Conservation (phyloP, 2,797 vertebrate genomes). For the Silurus lanzhouensis region DNA sequence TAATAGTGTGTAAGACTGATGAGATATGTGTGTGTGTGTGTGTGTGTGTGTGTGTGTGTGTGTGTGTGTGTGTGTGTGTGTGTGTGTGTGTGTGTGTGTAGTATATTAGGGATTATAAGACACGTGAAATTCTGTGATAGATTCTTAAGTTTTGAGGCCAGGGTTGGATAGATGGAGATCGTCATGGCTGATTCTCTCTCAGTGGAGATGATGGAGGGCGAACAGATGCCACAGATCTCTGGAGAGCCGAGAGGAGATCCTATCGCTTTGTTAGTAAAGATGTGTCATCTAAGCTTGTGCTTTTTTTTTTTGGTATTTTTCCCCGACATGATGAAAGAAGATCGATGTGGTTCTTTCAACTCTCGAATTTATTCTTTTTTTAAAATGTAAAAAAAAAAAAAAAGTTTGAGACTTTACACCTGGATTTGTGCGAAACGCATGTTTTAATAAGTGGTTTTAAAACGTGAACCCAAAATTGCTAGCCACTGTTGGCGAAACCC, state of each 20-base stretch:
- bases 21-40: not conserved
- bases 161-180: not conserved
- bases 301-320: no score
- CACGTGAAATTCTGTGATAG: no score
- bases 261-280: not conserved
- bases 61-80: no score
- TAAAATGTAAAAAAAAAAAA: no score
- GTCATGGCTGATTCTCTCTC: not conserved
- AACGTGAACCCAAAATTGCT: not conserved
- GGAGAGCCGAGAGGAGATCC: not conserved
- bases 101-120: no score
- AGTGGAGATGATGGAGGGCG: not conserved
- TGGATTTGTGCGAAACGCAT: no score
- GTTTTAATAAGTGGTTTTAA: not conserved
- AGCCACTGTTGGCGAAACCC: not conserved
- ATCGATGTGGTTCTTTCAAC: no score
- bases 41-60: no score
- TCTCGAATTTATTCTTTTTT: no score
- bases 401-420: no score
- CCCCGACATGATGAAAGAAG: no score
- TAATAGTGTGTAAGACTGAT: not conserved
- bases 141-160: conserved; percentile 3
- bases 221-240: conserved; percentile 31
- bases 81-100: no score
- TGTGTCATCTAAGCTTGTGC: not conserved